Percentiles rank a stretch among this genome's conserved stretches.
These are phyloP conservation scores for Patella vulgata DNA, from an alignment of 1,140 invertebrate genomes.

Conservation along the genomic window DNA sequence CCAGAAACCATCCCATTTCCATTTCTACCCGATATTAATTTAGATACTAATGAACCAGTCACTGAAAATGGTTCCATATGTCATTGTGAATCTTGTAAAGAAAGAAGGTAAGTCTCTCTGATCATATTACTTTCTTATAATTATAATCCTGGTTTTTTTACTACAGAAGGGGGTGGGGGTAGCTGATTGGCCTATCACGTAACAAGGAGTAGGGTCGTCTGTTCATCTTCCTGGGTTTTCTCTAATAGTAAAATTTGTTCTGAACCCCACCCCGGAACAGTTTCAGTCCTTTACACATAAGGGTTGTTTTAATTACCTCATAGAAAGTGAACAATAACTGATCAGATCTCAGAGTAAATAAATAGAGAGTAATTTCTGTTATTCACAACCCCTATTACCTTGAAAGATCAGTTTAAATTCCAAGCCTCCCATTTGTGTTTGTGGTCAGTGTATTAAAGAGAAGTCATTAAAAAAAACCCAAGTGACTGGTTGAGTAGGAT, in stretches of 20 bases:
- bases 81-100: constrained; percentile 58
- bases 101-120: constrained; percentile 46
- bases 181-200: not conserved
- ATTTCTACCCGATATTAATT: constrained; percentile 44
- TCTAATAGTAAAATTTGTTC: not conserved
- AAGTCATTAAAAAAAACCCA: too few relatives aligned
- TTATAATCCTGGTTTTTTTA: not conserved
- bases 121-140: not conserved
- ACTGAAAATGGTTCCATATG: constrained; percentile 52
- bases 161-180: too few relatives aligned
- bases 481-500: too few relatives aligned
- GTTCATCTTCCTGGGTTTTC: not conserved
- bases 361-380: too few relatives aligned
- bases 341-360: too few relatives aligned
- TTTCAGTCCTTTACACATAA: constrained; percentile 1
- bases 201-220: not conserved
- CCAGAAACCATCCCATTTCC: constrained; percentile 37
- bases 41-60: constrained; percentile 36
- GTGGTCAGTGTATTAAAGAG: too few relatives aligned
- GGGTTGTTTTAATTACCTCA: too few relatives aligned
- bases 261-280: not conserved
- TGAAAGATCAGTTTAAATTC: too few relatives aligned
- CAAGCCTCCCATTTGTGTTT: too few relatives aligned
- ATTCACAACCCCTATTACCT: too few relatives aligned
- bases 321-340: too few relatives aligned